These are phyloP conservation scores for Simalia tracyae DNA, from an alignment of 2,797 vertebrate genomes.

Conservation along the genomic window DNA sequence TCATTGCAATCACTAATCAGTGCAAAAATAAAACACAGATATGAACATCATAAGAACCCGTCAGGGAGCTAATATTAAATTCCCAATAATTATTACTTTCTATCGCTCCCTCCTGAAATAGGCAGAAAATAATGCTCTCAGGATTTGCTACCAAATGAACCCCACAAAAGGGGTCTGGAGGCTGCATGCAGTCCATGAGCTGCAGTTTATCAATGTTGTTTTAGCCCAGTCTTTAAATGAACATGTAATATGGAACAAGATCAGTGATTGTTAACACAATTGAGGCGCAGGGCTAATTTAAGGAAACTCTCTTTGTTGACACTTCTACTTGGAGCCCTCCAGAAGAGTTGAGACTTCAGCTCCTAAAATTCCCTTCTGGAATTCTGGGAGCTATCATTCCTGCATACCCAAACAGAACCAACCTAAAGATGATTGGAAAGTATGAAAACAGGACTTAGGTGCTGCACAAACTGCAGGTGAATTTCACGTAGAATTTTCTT, in stretches of 20 bases:
- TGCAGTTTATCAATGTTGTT: not conserved
- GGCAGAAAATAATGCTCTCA: not conserved
- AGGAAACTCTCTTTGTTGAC: not conserved
- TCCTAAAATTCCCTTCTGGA: not conserved
- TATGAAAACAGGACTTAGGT: not conserved
- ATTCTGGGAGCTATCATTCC: not conserved
- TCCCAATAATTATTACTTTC: not conserved
- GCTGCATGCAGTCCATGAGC: not conserved
- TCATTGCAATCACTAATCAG: not conserved
- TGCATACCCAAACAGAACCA: not conserved
- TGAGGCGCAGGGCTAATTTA: not conserved
- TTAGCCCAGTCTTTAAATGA: not conserved
- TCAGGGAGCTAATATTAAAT: not conserved
- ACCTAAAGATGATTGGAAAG: not conserved
- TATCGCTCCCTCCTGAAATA: not conserved
- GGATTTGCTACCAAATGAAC: not conserved
- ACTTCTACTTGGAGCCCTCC: not conserved
- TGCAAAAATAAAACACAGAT: not conserved
- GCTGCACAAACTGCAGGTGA: not conserved
- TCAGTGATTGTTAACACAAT: not conserved
- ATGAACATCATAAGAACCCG: not conserved
- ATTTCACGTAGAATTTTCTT: slow-evolving; percentile 4
- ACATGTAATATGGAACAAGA: not conserved
- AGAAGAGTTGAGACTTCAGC: not conserved
- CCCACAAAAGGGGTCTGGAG: not conserved